A percentile compares a stretch with the other conserved stretches of the same genome.
These are phyloP conservation scores for Chunga burmeisteri DNA, from an alignment of 2,113 vertebrate species.

Conservation along the genomic window DNA sequence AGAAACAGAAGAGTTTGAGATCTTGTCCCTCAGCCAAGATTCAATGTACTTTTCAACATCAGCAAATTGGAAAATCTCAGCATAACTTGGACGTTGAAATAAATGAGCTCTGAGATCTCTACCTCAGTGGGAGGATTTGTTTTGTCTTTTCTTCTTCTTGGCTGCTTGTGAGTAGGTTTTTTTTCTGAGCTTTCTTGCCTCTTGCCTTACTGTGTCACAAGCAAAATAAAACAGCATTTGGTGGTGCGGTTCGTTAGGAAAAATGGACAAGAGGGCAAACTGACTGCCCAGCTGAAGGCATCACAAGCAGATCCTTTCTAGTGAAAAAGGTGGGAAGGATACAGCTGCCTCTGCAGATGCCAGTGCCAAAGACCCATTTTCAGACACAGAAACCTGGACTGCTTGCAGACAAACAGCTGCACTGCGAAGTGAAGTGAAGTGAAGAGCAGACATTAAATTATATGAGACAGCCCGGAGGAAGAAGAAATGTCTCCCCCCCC, in stretches of 20 bases:
- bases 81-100: conserved; percentile 31
- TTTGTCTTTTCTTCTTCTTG: conserved; percentile 30
- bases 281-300: not conserved
- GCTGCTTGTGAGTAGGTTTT: not conserved
- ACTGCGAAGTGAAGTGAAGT: not conserved
- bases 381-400: not conserved
- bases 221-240: not conserved
- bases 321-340: not conserved
- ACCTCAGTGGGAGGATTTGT: not conserved
- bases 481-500: not conserved
- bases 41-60: conserved; percentile 16
- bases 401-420: not conserved
- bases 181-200: not conserved
- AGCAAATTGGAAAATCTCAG: conserved; percentile 57
- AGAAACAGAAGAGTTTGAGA: not conserved
- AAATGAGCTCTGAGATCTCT: conserved; percentile 39
- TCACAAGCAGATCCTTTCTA: not conserved
- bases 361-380: not conserved
- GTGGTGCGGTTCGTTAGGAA: not conserved
- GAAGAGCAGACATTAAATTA: not conserved
- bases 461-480: not conserved
- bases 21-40: conserved; percentile 27
- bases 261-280: not conserved
- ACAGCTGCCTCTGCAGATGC: not conserved
- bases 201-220: not conserved